phyloP scores from a whole-genome alignment of 2,888 invertebrate genomes.

The Leucophenga maculata region DNA sequence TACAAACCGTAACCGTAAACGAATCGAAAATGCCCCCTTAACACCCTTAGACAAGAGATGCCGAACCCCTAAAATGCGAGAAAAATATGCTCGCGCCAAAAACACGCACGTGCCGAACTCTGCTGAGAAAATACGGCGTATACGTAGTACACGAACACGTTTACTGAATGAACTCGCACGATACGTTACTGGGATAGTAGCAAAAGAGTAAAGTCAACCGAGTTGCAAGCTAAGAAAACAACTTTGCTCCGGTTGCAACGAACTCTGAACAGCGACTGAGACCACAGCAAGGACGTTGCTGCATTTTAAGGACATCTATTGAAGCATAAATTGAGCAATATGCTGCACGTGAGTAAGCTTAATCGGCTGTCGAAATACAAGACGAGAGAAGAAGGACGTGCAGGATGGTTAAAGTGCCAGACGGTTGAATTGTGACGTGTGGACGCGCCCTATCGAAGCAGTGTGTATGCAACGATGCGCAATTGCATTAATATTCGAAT shows the following conservation, averaged over 20 bases:
- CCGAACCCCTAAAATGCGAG: conserved; percentile 11
- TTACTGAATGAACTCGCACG: conserved; percentile 25
- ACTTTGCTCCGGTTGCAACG: conserved; percentile 30
- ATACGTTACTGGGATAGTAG: conserved; percentile 5
- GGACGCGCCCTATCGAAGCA: too few relatives aligned
- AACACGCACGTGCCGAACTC: conserved; percentile 46
- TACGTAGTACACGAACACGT: conserved; percentile 11
- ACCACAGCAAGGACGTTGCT: conserved; percentile 48
- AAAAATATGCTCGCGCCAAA: conserved; percentile 1
- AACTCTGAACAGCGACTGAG: conserved; percentile 43
- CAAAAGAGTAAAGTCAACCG: neutral
- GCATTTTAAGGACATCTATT: conserved; percentile 36
- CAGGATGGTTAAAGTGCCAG: neutral
- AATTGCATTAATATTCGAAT: neutral
- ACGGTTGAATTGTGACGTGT: too few relatives aligned
- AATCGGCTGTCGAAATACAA: neutral
- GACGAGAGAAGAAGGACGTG: too few relatives aligned
- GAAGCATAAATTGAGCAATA: too few relatives aligned
- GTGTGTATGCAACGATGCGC: too few relatives aligned
- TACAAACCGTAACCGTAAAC: neutral
- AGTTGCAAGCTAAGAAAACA: neutral
- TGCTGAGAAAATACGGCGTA: conserved; percentile 8
- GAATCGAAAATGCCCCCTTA: conserved; percentile 8
- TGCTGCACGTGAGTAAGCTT: neutral
- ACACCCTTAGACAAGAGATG: neutral